Conservation (phyloP, 2,113 vertebrate species). For the Nothobranchius furzeri region DNA sequence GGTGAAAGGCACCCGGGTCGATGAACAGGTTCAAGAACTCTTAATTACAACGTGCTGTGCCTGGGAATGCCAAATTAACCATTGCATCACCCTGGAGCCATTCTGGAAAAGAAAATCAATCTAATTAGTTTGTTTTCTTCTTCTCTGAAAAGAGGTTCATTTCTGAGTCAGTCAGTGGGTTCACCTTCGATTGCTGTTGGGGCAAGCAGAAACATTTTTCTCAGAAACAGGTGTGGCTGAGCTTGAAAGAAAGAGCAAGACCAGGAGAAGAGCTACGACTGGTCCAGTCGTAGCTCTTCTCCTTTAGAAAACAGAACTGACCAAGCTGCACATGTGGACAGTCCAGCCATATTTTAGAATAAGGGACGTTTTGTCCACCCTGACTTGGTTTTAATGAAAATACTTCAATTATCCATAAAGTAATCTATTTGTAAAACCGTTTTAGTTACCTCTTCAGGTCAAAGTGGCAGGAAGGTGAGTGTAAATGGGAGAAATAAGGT, state of each 20-base stretch:
- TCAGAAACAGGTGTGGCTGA: neutral
- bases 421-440: no score
- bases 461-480: no score
- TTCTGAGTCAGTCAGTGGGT: neutral
- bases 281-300: neutral
- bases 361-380: no score
- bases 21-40: neutral
- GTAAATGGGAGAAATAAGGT: neutral
- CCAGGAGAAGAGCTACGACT: neutral
- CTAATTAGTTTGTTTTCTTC: neutral
- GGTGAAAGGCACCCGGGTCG: neutral
- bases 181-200: slow-evolving; percentile 8
- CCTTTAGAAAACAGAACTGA: no score
- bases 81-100: neutral
- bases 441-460: no score
- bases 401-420: no score
- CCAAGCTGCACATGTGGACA: neutral
- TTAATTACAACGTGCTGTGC: neutral
- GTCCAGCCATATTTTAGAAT: no score
- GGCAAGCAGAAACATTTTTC: slow-evolving; percentile 10
- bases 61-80: neutral
- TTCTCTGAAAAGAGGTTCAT: neutral
- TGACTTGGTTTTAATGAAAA: no score
- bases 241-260: neutral
- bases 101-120: slow-evolving; percentile 16